phyloP scores from a whole-genome alignment of 1,140 invertebrate genomes.

The Coptotermes formosanus region DNA sequence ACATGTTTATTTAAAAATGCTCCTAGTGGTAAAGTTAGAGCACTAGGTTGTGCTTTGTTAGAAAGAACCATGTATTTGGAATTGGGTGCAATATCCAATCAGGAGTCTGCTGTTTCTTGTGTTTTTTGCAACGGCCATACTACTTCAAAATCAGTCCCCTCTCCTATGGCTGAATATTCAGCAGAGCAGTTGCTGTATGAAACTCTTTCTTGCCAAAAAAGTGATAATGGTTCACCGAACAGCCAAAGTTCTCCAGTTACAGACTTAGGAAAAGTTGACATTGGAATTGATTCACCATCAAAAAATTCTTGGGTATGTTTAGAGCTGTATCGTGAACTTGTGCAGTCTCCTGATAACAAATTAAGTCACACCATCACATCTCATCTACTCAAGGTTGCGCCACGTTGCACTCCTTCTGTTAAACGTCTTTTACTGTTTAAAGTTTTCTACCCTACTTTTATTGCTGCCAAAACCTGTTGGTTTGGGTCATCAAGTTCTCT shows the following conservation, averaged over 20 bases:
- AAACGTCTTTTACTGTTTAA: conserved; percentile 57
- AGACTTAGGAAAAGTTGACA: conserved; percentile 7
- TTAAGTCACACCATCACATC: conserved; percentile 56
- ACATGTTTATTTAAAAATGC: conserved; percentile 46
- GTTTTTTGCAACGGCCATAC: conserved; percentile 23
- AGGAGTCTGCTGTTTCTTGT: conserved; percentile 24
- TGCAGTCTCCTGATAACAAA: conserved; percentile 55
- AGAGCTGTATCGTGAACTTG: conserved; percentile 56
- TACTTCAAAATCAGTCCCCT: not conserved
- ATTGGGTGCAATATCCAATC: conserved; percentile 51
- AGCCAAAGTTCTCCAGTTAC: not conserved
- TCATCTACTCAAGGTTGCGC: conserved; percentile 59
- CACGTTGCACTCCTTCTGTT: conserved; percentile 53
- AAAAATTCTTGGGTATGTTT: conserved; percentile 41
- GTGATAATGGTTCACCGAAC: too few species aligned
- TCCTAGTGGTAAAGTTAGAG: conserved; percentile 42
- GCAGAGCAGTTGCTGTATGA: not conserved
- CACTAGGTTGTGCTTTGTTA: conserved; percentile 48
- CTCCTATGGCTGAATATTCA: conserved; percentile 2
- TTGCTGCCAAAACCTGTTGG: conserved; percentile 51
- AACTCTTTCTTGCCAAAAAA: not conserved
- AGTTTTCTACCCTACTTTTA: conserved; percentile 61
- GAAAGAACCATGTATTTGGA: conserved; percentile 61
- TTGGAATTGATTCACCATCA: not conserved
- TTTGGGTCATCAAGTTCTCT: conserved; percentile 45